phyloP scores from a whole-genome alignment of 2,888 invertebrate species.

The Pseudolycoriella hygida region DNA sequence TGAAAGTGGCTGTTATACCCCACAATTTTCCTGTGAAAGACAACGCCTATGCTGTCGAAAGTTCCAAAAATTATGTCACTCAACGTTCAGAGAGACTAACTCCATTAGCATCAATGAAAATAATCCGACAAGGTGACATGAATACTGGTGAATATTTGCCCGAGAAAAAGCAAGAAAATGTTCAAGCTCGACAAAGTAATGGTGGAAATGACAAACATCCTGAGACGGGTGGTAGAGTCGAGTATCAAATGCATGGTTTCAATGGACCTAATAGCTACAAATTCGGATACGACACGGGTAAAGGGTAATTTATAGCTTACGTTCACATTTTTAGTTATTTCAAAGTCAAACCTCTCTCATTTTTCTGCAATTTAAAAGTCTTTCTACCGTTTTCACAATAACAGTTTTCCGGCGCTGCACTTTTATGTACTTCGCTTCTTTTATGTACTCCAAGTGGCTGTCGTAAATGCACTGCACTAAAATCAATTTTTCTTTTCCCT shows the following conservation, averaged over 20 bases:
- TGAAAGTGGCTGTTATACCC: background rate
- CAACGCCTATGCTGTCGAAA: background rate
- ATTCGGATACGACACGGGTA: conserved; percentile 70
- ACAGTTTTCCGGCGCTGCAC: no score
- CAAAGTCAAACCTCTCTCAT: background rate
- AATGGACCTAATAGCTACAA: conserved; percentile 67
- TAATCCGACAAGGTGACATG: background rate
- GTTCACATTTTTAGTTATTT: background rate
- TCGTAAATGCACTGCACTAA: no score
- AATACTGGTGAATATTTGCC: conserved; percentile 6
- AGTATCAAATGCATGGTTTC: conserved; percentile 69
- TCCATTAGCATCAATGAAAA: background rate
- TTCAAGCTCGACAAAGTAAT: background rate
- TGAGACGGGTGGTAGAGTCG: conserved; percentile 21
- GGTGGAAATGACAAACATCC: background rate
- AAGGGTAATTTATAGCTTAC: conserved; percentile 41
- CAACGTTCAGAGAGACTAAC: conserved; percentile 1
- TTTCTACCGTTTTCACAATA: background rate
- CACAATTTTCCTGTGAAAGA: background rate
- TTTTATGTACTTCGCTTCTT: no score
- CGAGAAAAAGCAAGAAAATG: background rate
- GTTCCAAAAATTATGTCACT: background rate
- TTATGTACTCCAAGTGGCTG: no score
- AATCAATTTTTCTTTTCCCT: no score
- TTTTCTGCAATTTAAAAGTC: background rate